A percentile compares a stretch with the other conserved stretches of the same genome.
These are phyloP conservation scores for Catalaphyllia jardinei DNA, from an alignment of 64 coral and sea anemone species.

Conservation along the genomic window DNA sequence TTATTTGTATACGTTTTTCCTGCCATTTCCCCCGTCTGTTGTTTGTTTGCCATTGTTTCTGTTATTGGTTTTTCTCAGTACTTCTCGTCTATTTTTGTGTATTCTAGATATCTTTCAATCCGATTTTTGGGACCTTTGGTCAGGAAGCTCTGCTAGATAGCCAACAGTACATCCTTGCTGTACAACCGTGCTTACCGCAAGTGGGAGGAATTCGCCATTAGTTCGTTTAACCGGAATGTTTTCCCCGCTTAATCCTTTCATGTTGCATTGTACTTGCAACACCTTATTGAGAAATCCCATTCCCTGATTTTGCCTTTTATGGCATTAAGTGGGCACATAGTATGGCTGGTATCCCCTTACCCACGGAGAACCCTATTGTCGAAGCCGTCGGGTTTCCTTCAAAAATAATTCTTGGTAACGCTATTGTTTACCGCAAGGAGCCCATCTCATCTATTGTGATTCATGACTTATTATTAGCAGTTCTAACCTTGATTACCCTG, in stretches of 20 bases:
- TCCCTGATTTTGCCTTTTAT: not conserved
- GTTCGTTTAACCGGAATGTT: not conserved
- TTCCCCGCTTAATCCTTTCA: slow-evolving; percentile 44
- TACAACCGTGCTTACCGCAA: slow-evolving; percentile 15
- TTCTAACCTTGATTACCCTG: no score
- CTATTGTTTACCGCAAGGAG: no score
- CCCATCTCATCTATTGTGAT: no score
- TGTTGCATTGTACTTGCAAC: slow-evolving; percentile 44
- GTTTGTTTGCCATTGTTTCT: not conserved
- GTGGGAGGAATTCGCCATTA: slow-evolving; percentile 26
- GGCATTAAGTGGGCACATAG: no score
- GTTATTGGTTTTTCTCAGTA: not conserved
- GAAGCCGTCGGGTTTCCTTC: no score
- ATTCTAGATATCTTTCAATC: not conserved
- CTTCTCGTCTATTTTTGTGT: not conserved
- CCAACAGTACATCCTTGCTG: slow-evolving; percentile 1
- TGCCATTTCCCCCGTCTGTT: not conserved
- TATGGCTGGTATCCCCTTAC: no score
- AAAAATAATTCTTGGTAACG: no score
- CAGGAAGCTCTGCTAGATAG: not conserved
- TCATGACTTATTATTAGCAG: no score
- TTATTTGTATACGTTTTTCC: not conserved
- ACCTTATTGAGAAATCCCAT: slow-evolving; percentile 21
- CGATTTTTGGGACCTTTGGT: not conserved
- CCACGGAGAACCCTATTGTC: no score